Evolutionary conservation across 1,140 invertebrate species (phyloP), one percentile per base, ranked within the genome.

Genomic region (Bombyx mandarina): DNA sequence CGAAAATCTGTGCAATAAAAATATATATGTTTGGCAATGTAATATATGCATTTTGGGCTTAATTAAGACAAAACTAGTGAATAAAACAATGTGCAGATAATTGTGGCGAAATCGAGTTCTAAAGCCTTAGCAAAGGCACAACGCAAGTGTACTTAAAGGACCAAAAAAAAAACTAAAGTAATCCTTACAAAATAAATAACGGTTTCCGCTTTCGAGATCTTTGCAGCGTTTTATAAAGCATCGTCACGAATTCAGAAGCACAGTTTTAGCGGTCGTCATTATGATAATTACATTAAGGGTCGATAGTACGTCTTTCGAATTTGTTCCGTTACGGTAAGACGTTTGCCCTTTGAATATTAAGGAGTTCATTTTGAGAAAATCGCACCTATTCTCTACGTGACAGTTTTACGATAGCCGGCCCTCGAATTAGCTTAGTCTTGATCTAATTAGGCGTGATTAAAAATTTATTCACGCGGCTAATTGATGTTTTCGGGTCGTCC

Each of bases 141-240:
- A 35, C 26, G 52, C 43, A 26, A 43, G 50, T 57, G 4, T 50
- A 10, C 43, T 12, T 44, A 50, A 7, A 51, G 10, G 1, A 51
- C n/a, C 10, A 12, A 35, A 35, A 35, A 35, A 8, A n/a, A 49
- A 18, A 35, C 7, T 22, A 35, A 35, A 7, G 42, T 26, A 51
- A 26, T 0, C 42, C 8, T 51, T 79, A 86, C 83, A 86, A 85
- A 86, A 86, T 82, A 82, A 79, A 63, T 77, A 79, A 79, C 81
- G 74, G 84, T 86, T 86, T 82, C 79, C 79, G 79, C 81, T 80
- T 77, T 62, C 73, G 77, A 80, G 79, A 83, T 77, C 80, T 86
- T 84, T 84, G 81, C 83, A 82, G 77, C 75, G 80, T 82, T 72
- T 86, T 84, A 82, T 83, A 83, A 86, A 86, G 77, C 77, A 76